Evolutionary conservation across 2,888 invertebrate genomes (phyloP), one percentile per base, ranked within the genome.

Genomic region (Dyspetes luteomarginatus): DNA sequence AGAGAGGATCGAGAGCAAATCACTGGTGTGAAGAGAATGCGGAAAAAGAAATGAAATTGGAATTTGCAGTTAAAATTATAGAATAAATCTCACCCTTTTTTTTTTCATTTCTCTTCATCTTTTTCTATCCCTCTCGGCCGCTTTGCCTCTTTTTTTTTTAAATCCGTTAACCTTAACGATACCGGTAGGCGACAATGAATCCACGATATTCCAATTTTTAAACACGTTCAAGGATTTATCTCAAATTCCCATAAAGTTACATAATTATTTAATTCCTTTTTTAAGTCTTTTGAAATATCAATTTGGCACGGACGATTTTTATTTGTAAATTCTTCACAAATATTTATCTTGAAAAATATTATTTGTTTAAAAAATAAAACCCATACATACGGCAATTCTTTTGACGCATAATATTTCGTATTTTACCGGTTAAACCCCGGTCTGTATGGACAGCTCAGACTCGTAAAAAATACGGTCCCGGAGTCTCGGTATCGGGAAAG

Each of bases 1-100:
- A 30, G 24, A 62, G 1, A 15, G 41, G 36, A 12, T 62, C 50
- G 67, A 58, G 64, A 71, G 73, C 77, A 72, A 80, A 78, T 84
- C 84, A 74, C 74, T 55, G 9, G 24, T 24, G 30, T n/a, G 22
- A 30, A 26, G 60, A 36, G 15, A n/a, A 48, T 24, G 24, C 24
- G 36, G 24, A 12, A 19, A 45, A 72, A 72, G 64, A 52, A 71
- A 30, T 5, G 36, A 43, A 45, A 55, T 30, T 64, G 45, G 48
- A 48, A 60, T 71, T 71, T 71, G 45, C 48, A 26, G 71, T 71
- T 30, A 19, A 58, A 71, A 71, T 71, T 58, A 71, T 71, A 58
- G 30, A 58, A 60, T 48, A n/a, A n/a, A n/a, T n/a, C n/a, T n/a
- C 48, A 48, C 24, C 56, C 3, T 22, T 12, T 17, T 5, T 43